These are phyloP conservation scores for Paradoxurus hermaphroditus DNA, from an alignment of 2,113 vertebrate species.

Conservation along the genomic window DNA sequence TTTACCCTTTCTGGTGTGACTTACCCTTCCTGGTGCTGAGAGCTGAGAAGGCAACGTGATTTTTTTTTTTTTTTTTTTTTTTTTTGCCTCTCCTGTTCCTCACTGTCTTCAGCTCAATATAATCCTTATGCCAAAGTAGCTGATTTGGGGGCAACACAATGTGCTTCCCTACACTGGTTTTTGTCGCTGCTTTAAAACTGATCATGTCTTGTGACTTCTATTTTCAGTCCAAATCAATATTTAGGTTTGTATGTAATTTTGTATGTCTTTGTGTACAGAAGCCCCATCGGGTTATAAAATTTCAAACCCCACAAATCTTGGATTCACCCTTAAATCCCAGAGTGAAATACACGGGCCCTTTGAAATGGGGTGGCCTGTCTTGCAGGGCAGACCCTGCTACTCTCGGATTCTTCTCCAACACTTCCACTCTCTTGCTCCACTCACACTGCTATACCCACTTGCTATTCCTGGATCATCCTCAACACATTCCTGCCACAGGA, in stretches of 20 bases:
- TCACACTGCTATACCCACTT: background rate
- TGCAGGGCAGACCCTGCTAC: background rate
- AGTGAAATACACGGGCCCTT: background rate
- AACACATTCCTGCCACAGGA: background rate
- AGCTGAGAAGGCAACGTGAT: background rate
- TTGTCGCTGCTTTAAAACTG: background rate
- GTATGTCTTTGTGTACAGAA: background rate
- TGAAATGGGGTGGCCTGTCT: background rate
- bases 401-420: background rate
- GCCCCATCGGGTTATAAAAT: background rate
- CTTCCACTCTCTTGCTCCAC: background rate
- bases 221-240: background rate
- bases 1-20: background rate
- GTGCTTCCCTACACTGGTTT: background rate
- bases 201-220: background rate
- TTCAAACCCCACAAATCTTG: background rate
- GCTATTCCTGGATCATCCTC: background rate
- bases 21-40: background rate
- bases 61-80: too few relatives aligned
- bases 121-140: background rate
- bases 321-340: background rate
- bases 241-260: background rate
- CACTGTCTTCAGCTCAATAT: background rate
- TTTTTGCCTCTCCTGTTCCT: background rate
- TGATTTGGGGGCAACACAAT: background rate